phyloP scores from a whole-genome alignment of 2,113 vertebrate species.

The Circaetus cinerascens region DNA sequence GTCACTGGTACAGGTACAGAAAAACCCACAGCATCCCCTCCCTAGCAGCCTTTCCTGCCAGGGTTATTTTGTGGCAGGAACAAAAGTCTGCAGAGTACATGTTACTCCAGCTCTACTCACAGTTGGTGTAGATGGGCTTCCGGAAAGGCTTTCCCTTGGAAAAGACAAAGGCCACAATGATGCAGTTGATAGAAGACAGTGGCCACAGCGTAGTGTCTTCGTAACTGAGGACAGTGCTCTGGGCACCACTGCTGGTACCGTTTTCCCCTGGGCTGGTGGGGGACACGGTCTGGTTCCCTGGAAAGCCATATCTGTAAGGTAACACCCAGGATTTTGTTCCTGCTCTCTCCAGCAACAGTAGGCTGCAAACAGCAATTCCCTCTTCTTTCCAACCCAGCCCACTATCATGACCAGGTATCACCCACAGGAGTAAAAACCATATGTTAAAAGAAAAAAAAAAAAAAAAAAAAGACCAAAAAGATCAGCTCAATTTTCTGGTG shows the following conservation, averaged over 20 bases:
- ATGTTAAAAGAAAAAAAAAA: not conserved
- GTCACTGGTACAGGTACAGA: not conserved
- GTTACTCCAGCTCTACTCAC: conserved; percentile 53
- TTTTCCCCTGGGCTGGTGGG: not conserved
- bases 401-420: not conserved
- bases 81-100: not conserved
- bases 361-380: not conserved
- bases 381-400: not conserved
- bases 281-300: not conserved
- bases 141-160: conserved; percentile 76
- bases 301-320: conserved; percentile 49
- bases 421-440: not conserved
- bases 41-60: not conserved
- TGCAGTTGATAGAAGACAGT: conserved; percentile 56
- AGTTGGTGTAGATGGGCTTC: conserved; percentile 74
- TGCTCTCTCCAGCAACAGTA: not conserved
- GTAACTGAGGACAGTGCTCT: conserved; percentile 46
- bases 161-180: conserved; percentile 66
- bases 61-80: not conserved
- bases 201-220: conserved; percentile 66
- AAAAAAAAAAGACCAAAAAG: no score
- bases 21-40: not conserved
- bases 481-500: not conserved
- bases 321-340: not conserved
- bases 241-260: not conserved